Base-by-base conservation (phyloP, 2,113 vertebrate species). In the Aspidoscelis tigris region DNA sequence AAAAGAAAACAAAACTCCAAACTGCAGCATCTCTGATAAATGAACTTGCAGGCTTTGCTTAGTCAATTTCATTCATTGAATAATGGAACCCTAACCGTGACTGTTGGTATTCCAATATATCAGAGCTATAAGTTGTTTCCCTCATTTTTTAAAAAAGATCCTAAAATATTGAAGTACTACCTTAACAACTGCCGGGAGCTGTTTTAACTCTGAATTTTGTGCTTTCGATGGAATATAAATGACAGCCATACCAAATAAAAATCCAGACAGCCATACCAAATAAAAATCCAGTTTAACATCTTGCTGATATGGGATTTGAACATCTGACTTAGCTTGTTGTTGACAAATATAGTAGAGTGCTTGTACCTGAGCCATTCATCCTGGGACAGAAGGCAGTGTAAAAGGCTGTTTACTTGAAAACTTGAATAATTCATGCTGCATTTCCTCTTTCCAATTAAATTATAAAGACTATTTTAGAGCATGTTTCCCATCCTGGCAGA, bases 301-400 rank as follows among this genome's bases (percentile, higher is more conserved):
- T 76, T 86, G 77, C 69, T 88, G 78, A 24, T 72, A 43, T 89
- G 90, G 80, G 86, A 88, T 91, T 92, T 90, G 89, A 90, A 83
- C 76, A 92, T 66, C 74, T 83, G 50, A 88, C 84, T 89, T 87
- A 82, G 75, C 87, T 92, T 88, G 78, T 82, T 85, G 75, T 90
- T 93, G 87, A 93, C 92, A 90, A 93, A 93, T 89, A 89, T 21
- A 87, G 83, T 86, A 83, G 83, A 87, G 83, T 86, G 82, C 84
- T 88, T 90, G 86, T 88, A 87, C 70, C 75, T 85, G 76, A 93
- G 87, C 77, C 83, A 91, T 86, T 83, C 87, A 88, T 91, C 82
- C 82, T 88, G 66, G 75, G 87, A 86, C 81, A 90, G 72, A 93
- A 87, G 83, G 88, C 0, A 1, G 20, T 86, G 86, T 88, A 91